A percentile compares a stretch with the other conserved stretches of the same genome.
Evolutionary conservation across 1,140 invertebrate species (phyloP).

Genomic region (Dufourea novaeangliae): DNA sequence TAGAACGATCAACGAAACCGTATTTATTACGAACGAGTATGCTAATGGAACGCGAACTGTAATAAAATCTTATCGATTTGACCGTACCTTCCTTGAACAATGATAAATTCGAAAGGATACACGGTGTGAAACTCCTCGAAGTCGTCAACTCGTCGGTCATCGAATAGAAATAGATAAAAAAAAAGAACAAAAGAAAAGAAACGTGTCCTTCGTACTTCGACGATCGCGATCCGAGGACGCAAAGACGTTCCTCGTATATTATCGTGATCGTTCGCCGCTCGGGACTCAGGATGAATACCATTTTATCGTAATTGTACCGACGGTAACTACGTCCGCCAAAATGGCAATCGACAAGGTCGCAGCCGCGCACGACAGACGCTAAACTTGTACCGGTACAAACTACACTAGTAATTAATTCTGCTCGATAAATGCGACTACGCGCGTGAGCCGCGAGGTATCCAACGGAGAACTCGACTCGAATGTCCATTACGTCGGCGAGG

Average conservation of each 20-base stretch:
- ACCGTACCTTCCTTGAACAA: not conserved
- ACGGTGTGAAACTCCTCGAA: not conserved
- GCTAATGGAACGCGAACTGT: slow-evolving; percentile 21
- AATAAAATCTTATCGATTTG: not conserved
- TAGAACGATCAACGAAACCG: slow-evolving; percentile 28
- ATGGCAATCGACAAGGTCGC: not conserved
- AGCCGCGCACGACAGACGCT: not conserved
- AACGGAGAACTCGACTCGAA: too few relatives aligned
- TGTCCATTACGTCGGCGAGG: too few relatives aligned
- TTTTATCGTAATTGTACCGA: too few relatives aligned
- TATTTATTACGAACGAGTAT: slow-evolving; percentile 40
- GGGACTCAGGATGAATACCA: not conserved
- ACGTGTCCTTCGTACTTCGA: slow-evolving; percentile 24
- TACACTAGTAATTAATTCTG: too few relatives aligned
- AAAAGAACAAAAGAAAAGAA: not conserved
- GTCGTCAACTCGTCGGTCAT: slow-evolving; percentile 8
- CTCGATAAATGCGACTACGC: too few relatives aligned
- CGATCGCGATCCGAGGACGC: slow-evolving; percentile 1
- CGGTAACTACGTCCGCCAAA: too few relatives aligned
- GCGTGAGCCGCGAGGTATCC: too few relatives aligned
- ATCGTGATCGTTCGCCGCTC: not conserved
- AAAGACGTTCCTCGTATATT: slow-evolving; percentile 14
- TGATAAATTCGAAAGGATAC: not conserved
- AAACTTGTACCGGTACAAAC: too few relatives aligned
- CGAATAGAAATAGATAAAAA: not conserved